Percentiles rank a stretch among this genome's conserved stretches.
These are phyloP conservation scores for Morbakka virulenta DNA, from an alignment of 30 jellyfish, hydroid and myxozoan species.

Conservation along the genomic window DNA sequence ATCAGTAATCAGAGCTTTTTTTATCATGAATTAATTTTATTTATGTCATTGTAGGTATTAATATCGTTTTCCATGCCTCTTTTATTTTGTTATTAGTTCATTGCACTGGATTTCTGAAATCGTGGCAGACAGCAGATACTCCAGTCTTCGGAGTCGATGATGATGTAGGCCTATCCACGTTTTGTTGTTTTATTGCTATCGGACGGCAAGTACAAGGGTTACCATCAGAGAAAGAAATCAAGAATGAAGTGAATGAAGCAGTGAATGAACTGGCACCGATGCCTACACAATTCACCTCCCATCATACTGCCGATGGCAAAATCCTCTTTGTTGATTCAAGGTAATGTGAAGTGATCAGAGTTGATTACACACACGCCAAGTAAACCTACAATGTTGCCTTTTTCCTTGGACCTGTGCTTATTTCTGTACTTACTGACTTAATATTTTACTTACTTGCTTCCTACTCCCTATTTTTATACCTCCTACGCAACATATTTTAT, in stretches of 20 bases:
- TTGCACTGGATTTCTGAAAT: constrained; percentile 50
- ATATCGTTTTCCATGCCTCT: neutral
- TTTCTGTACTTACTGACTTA: no score
- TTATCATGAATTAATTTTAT: no score
- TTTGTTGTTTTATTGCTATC: constrained; percentile 39
- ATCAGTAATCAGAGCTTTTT: no score
- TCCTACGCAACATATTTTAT: no score
- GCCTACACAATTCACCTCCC: constrained; percentile 41
- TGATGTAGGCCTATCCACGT: constrained; percentile 17
- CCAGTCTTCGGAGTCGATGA: constrained; percentile 1
- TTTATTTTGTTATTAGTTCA: constrained; percentile 10
- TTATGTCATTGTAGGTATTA: neutral
- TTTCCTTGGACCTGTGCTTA: no score
- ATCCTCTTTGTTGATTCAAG: constrained; percentile 45
- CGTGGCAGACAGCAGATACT: constrained; percentile 51
- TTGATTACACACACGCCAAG: neutral
- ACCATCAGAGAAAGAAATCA: no score
- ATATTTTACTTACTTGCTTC: no score
- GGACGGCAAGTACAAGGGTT: constrained; percentile 28
- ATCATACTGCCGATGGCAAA: constrained; percentile 54
- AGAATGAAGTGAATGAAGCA: no score
- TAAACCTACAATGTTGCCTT: neutral
- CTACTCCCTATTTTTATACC: no score
- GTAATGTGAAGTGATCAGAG: constrained; percentile 3
- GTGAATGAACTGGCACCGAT: no score